Conservation (phyloP, 2,888 invertebrate genomes). For the Scaptomyza caliginosa region DNA sequence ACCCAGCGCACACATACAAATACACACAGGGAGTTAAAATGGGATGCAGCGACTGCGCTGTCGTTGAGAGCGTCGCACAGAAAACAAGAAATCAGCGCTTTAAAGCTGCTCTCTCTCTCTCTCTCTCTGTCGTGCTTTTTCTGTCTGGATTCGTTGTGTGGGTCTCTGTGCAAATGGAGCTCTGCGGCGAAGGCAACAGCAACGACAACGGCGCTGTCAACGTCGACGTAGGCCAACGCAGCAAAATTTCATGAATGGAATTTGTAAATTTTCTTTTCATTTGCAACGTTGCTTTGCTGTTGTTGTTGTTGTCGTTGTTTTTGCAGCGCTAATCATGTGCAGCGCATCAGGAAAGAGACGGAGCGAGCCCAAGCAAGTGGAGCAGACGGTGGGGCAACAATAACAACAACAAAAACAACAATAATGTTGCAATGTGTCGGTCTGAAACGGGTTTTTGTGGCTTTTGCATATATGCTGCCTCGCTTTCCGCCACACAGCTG, state of each 20-base stretch:
- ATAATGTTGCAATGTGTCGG: conserved; percentile 47
- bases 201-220: not conserved
- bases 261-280: conserved; percentile 83
- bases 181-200: conserved; percentile 9
- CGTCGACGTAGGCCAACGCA: conserved; percentile 57
- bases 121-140: conserved; percentile 33
- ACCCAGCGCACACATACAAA: conserved; percentile 42
- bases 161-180: conserved; percentile 54
- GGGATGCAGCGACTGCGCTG: conserved; percentile 41
- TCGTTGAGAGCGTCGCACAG: conserved; percentile 16
- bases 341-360: conserved; percentile 39
- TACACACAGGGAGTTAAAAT: conserved; percentile 18
- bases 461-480: conserved; percentile 51
- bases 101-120: conserved; percentile 39
- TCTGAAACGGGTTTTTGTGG: conserved; percentile 65
- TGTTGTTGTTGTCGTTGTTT: conserved; percentile 31
- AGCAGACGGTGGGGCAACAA: conserved; percentile 51
- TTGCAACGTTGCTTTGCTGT: conserved; percentile 58
- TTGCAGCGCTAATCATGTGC: conserved; percentile 71
- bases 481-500: conserved; percentile 32
- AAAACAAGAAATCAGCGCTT: conserved; percentile 24
- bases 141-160: conserved; percentile 31
- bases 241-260: conserved; percentile 83
- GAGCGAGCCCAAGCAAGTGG: conserved; percentile 56
- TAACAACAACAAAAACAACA: conserved; percentile 47